Base-by-base conservation (phyloP, 1,140 invertebrate species). In the Pachypeltis micranthus region DNA sequence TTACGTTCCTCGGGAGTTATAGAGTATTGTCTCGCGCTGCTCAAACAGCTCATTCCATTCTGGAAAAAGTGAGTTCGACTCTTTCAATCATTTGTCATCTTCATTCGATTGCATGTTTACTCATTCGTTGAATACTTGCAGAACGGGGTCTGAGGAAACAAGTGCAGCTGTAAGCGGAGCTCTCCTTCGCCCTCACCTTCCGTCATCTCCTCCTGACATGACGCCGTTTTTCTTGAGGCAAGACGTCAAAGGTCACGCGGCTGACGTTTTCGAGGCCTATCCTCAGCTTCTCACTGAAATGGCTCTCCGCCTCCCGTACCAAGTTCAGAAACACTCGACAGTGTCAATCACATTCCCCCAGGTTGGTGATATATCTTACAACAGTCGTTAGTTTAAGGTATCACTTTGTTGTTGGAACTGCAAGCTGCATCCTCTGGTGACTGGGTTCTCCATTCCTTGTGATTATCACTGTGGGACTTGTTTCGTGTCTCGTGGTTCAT, bases 251-350 rank as follows among this genome's bases (percentile, higher is more conserved):
- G 84, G 88, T 54, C 91, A 95, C 75, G 86, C 90, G 0, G 81
- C 84, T 69, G 93, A 98, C 74, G 87, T 98, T 14, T 96, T 98
- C 73, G 88, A 94, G 71, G 88, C 88, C 21, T 96, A 96, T 75
- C 89, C 91, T 2, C 88, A 93, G 63, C 78, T 98, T 7, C 77
- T 98, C 1, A 96, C 94, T 34, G 95, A 98, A 77, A 95, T 98
- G 83, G 88, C 91, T 1, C 77, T 98, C 2, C 81, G 94, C 55
- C 74, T 98, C 25, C 93, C 95, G 0, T 97, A 96, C 74, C 94
- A 98, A 80, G 88, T 97, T 24, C 81, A 90, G 68, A 87, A 88
- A 68, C 82, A 83, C 70, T 81, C 77, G 58, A 74, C 74, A 68
- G 73, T 68, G 70, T 77, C 70, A 62, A 79, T 74, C 73, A 78